phyloP scores from a whole-genome alignment of 2,113 vertebrate genomes.

The Anhinga anhinga region DNA sequence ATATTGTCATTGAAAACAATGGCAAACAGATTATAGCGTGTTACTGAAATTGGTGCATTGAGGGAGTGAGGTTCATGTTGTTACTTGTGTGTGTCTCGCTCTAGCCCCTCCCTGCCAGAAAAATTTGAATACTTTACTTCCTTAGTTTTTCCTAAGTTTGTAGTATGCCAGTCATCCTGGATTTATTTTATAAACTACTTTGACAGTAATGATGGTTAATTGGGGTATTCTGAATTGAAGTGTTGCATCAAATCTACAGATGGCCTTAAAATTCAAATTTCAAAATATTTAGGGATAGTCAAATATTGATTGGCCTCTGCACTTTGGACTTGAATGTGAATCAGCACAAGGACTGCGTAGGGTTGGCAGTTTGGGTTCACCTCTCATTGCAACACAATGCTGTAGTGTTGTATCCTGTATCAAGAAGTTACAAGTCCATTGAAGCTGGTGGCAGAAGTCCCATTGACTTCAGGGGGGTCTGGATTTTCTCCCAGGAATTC shows the following conservation, averaged over 20 bases:
- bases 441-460: neutral
- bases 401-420: neutral
- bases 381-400: neutral
- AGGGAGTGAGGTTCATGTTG: neutral
- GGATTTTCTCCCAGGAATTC: neutral
- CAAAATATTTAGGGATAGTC: neutral
- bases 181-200: neutral
- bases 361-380: neutral
- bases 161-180: neutral
- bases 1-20: neutral
- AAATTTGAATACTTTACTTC: neutral
- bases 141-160: neutral
- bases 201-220: neutral
- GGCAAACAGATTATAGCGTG: neutral
- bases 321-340: neutral
- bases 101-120: neutral
- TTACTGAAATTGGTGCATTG: fast-evolving
- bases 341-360: neutral
- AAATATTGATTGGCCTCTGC: neutral
- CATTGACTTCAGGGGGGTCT: neutral
- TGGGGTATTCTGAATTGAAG: neutral
- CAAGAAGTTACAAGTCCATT: neutral
- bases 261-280: neutral
- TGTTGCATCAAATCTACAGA: neutral
- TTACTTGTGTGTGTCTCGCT: neutral